phyloP scores from a whole-genome alignment of 2,113 vertebrate species.

The Alectura lathami region DNA sequence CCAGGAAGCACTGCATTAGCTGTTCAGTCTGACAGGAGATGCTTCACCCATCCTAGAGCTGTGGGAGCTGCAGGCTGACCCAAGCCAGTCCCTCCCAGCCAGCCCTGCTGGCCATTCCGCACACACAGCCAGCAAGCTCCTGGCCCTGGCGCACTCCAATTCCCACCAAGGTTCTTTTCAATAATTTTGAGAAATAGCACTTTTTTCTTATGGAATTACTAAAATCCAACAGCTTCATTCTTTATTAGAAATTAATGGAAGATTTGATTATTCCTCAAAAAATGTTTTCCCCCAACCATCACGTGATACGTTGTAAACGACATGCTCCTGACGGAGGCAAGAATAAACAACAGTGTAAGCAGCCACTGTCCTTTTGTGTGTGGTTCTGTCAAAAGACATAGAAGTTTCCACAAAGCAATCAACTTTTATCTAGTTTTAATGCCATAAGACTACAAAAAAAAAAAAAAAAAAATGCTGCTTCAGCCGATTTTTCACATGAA shows the following conservation, averaged over 20 bases:
- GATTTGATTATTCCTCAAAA: background rate
- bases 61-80: background rate
- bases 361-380: background rate
- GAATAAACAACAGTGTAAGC: background rate
- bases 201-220: background rate
- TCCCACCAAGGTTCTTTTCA: background rate
- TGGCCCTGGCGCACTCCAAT: background rate
- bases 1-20: background rate
- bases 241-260: background rate
- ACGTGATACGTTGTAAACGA: background rate
- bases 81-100: background rate
- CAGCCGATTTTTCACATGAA: background rate
- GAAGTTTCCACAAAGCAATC: background rate
- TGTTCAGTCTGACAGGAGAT: background rate
- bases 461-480: background rate
- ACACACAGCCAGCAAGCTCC: background rate
- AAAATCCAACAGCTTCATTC: background rate
- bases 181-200: background rate
- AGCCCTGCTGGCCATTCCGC: background rate
- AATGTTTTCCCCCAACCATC: background rate
- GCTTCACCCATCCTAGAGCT: background rate
- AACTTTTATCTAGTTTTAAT: background rate
- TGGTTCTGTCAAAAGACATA: background rate
- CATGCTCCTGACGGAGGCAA: background rate
- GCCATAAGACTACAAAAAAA: background rate